Conservation (phyloP, 2,797 vertebrate genomes). For the Synanceia verrucosa region DNA sequence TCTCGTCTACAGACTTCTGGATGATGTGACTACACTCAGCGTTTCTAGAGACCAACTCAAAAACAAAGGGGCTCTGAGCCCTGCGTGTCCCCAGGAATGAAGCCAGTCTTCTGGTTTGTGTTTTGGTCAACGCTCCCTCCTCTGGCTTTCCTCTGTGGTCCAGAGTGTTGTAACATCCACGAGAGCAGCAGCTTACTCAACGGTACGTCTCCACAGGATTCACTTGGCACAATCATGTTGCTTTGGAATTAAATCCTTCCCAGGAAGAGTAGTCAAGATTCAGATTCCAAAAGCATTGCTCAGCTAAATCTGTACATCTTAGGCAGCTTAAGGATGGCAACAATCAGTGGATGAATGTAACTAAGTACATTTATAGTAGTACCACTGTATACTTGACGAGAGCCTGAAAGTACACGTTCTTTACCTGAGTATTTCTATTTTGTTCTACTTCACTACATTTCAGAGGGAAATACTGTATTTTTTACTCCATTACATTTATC, state of each 20-base stretch:
- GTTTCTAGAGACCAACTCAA: background rate
- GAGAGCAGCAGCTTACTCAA: conserved; percentile 9
- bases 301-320: background rate
- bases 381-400: background rate
- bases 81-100: background rate
- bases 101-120: conserved; percentile 47
- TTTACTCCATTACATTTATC: background rate
- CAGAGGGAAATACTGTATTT: background rate
- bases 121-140: conserved; percentile 17
- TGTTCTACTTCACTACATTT: background rate
- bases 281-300: background rate
- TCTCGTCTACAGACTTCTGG: background rate
- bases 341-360: background rate
- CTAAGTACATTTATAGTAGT: background rate
- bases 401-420: background rate
- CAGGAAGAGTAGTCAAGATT: too few relatives aligned
- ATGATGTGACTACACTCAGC: conserved; percentile 1
- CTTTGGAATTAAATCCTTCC: background rate
- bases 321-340: background rate
- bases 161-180: background rate
- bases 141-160: conserved; percentile 20
- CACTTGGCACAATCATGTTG: too few relatives aligned
- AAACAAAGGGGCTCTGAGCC: background rate
- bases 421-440: background rate
- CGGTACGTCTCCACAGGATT: conserved; percentile 39